Conservation (phyloP, 2,888 invertebrate species). For the Nomada flava region DNA sequence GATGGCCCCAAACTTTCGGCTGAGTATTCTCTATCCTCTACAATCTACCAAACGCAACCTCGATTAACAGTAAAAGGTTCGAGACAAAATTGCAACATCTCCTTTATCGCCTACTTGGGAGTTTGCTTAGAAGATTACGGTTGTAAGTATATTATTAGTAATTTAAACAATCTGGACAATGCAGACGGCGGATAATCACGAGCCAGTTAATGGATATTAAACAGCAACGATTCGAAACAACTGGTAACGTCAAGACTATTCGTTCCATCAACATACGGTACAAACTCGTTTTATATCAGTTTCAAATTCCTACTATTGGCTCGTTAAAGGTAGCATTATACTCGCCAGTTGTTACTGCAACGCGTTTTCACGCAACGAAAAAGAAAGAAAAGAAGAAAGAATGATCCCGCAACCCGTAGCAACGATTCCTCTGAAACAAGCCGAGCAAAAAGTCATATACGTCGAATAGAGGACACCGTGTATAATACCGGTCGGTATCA, state of each 20-base stretch:
- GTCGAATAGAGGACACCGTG: constrained; percentile 30
- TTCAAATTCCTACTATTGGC: not conserved
- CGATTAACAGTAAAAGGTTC: too few species aligned
- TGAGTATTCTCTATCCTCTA: too few species aligned
- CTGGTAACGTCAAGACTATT: not conserved
- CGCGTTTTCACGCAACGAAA: constrained; percentile 7
- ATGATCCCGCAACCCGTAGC: constrained; percentile 20
- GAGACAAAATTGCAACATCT: too few species aligned
- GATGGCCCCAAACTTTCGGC: too few species aligned
- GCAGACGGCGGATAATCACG: too few species aligned
- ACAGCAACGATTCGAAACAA: not conserved
- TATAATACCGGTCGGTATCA: constrained; percentile 29
- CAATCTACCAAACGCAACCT: too few species aligned
- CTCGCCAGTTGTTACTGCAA: constrained; percentile 12
- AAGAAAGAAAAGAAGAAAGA: constrained; percentile 15
- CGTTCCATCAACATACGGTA: not conserved
- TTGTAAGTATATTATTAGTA: too few species aligned
- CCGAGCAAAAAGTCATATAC: constrained; percentile 34
- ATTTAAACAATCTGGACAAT: too few species aligned
- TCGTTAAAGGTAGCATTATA: constrained; percentile 1
- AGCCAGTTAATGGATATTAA: too few species aligned
- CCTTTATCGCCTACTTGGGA: too few species aligned
- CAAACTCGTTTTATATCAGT: not conserved
- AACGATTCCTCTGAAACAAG: constrained; percentile 45
- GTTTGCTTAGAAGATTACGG: too few species aligned